Conservation (phyloP, 30 jellyfish, hydroid and myxozoan species). For the Hydractinia symbiolongicarpus region DNA sequence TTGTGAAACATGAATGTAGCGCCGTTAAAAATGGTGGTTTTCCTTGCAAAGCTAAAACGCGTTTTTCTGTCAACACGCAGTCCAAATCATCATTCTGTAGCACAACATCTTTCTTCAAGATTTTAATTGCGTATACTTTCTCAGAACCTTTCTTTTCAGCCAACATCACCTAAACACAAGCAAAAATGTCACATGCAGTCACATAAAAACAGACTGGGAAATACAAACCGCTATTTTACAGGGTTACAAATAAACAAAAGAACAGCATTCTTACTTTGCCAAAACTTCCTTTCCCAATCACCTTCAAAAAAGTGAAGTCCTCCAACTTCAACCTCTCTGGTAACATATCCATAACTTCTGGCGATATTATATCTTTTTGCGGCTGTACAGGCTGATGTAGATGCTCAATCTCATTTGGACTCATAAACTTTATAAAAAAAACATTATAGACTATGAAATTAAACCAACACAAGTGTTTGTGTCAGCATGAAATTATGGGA, state of each 20-base stretch:
- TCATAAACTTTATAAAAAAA: constrained; percentile 21
- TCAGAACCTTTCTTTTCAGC: constrained; percentile 94
- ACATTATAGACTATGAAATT: neutral
- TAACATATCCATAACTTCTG: neutral
- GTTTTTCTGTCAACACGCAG: constrained; percentile 95
- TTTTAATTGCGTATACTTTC: constrained; percentile 85
- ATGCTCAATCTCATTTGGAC: constrained; percentile 16
- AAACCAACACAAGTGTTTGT: neutral
- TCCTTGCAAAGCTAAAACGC: constrained; percentile 97
- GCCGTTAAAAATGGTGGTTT: constrained; percentile 99
- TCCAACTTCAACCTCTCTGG: constrained; percentile 52
- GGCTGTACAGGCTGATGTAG: constrained; percentile 1
- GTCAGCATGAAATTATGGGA: neutral
- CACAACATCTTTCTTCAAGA: constrained; percentile 96
- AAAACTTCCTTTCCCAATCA: constrained; percentile 96
- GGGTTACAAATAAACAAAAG: neutral
- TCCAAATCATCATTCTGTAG: constrained; percentile 94
- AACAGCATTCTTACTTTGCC: constrained; percentile 67
- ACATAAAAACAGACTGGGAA: neutral
- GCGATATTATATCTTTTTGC: constrained; percentile 13
- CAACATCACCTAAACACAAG: constrained; percentile 72
- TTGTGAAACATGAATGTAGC: constrained; percentile 92
- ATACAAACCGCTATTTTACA: neutral
- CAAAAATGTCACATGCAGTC: neutral
- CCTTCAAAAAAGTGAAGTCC: constrained; percentile 86